Evolutionary conservation across 92 coral and sea anemone species (phyloP), one percentile per base, ranked within the genome.

Genomic region (Epizoanthus illoricatus): DNA sequence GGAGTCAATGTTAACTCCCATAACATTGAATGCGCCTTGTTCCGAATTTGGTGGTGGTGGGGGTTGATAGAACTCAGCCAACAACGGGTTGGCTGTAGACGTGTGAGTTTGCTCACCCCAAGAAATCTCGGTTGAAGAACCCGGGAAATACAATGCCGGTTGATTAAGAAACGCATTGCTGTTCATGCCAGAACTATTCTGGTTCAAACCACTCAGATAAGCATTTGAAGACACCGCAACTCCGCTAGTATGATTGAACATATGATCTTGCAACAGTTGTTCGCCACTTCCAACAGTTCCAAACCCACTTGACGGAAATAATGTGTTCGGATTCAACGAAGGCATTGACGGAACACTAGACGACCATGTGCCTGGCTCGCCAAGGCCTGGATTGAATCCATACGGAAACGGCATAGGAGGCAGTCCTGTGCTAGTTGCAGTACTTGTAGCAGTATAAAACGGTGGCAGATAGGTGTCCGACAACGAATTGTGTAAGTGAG

Each of bases 401-500:
- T 97, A 97, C 1, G 98, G 97, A 87, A 97, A 97, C 16, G 98
- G 97, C 99, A 97, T 97, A 7, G 99, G 89, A 24, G 99, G 99
- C 36, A 97, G 80, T 84, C 95, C 98, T 20, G 99, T 91, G 81
- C 84, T 97, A 8, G 97, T 91, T 64, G 90, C 90, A 3, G 92
- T 80, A 40, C 87, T 87, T 62, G 98, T 80, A 17, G 94, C 83
- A 42, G 99, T 91, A 75, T 93, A 97, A 87, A 94, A 97, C 20
- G 98, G 92, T n/a, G 96, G 97, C 76, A 97, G 81, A 81, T 93
- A 97, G 43, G 94, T 78, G 73, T 97, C 99, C 83, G 98, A 85
- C 69, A 93, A 66, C 49, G 93, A 90, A 71, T 90, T 90, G 42
- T 93, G 91, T 86, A 93, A 85, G 39, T 87, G 90, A 73, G 87